Percentiles rank a stretch among this genome's conserved stretches.
These are phyloP conservation scores for Cepphus grylle DNA, from an alignment of 2,113 vertebrate genomes.

Conservation along the genomic window DNA sequence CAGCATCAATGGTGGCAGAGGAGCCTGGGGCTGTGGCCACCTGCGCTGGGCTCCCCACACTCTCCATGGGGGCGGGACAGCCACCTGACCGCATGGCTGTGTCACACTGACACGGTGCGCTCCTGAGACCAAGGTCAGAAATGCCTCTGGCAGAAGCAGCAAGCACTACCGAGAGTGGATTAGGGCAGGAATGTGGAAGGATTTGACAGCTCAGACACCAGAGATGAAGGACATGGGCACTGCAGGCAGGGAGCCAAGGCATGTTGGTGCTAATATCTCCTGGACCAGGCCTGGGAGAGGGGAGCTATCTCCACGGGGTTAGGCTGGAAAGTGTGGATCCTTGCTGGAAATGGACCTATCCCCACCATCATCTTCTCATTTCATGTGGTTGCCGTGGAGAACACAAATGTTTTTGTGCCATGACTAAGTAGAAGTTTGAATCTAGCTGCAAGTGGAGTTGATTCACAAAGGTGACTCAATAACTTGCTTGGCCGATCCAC, in stretches of 20 bases:
- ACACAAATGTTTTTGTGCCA: not conserved
- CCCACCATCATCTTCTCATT: not conserved
- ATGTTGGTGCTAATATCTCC: not conserved
- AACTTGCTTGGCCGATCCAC: rapidly evolving
- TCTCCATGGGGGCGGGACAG: rapidly evolving
- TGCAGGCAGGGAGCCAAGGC: not conserved
- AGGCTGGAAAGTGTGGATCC: not conserved
- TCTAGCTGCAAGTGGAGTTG: not conserved
- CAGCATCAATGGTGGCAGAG: not conserved
- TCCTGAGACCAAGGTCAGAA: not conserved
- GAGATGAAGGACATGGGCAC: not conserved
- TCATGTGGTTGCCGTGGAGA: not conserved
- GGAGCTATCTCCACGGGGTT: not conserved
- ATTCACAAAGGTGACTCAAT: not conserved
- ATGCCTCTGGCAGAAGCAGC: not conserved
- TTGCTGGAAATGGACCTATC: not conserved
- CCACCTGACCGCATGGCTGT: rapidly evolving
- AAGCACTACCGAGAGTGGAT: not conserved
- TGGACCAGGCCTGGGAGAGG: not conserved
- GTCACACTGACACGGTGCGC: rapidly evolving
- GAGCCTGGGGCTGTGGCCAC: not conserved
- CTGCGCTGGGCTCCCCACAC: rapidly evolving
- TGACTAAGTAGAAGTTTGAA: not conserved
- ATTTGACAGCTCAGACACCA: not conserved
- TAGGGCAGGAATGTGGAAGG: not conserved